Conservation (phyloP, 2,113 vertebrate species). For the Corydoras maculifer region DNA sequence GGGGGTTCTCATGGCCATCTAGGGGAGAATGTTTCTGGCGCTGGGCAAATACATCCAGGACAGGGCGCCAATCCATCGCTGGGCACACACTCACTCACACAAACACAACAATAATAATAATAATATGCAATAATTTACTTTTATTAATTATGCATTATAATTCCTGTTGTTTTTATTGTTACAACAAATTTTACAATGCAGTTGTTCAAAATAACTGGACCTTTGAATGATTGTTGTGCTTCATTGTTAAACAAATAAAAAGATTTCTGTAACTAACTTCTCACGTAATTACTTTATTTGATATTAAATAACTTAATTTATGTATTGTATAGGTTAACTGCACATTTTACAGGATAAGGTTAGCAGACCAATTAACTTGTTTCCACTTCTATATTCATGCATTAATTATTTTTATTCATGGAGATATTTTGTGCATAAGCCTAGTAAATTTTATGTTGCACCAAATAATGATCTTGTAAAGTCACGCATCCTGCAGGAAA, state of each 20-base stretch:
- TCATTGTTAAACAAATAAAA: neutral
- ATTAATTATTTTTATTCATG: conserved; percentile 18
- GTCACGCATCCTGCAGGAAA: neutral
- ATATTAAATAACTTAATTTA: conserved; percentile 14
- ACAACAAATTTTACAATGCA: too few relatives aligned
- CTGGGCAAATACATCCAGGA: too few relatives aligned
- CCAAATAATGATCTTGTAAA: neutral
- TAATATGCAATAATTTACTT: too few relatives aligned
- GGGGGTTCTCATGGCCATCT: too few relatives aligned
- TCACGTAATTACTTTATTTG: neutral
- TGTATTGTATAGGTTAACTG: conserved; percentile 8
- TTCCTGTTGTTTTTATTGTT: too few relatives aligned
- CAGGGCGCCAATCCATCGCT: too few relatives aligned
- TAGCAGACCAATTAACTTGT: conserved; percentile 39
- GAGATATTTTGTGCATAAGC: neutral
- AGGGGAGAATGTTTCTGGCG: too few relatives aligned
- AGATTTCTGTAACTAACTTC: neutral
- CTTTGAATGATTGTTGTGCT: too few relatives aligned
- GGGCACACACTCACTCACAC: too few relatives aligned
- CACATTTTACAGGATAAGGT: conserved; percentile 28
- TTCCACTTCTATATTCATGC: conserved; percentile 19
- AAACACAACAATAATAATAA: too few relatives aligned
- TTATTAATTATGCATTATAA: too few relatives aligned
- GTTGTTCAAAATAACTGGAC: too few relatives aligned
- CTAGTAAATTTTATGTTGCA: conserved; percentile 2